Conservation (phyloP, 2,113 vertebrate genomes). For the Leucopsar rothschildi region DNA sequence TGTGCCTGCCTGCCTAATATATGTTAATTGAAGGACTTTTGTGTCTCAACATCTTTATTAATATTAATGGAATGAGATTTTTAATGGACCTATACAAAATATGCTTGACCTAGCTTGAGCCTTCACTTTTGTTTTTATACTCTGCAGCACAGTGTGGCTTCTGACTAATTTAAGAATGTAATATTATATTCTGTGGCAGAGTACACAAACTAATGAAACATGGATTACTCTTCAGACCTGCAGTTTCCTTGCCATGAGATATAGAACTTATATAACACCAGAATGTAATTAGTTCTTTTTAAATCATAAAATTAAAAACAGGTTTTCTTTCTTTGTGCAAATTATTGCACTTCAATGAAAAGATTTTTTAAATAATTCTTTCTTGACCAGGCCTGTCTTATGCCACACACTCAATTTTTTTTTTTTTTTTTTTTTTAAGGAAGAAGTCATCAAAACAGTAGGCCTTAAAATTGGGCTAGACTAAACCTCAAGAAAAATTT, state of each 20-base stretch:
- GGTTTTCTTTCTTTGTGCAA: background rate
- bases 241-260: background rate
- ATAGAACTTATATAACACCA: background rate
- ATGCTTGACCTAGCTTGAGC: constrained; percentile 52
- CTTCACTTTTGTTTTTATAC: constrained; percentile 46
- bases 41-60: constrained; percentile 58
- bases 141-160: constrained; percentile 13
- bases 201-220: constrained; percentile 24
- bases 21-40: constrained; percentile 58
- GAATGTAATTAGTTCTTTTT: background rate
- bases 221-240: background rate
- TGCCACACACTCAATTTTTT: background rate
- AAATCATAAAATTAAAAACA: background rate
- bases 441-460: background rate
- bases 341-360: background rate
- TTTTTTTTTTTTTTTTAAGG: background rate
- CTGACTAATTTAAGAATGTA: constrained; percentile 28
- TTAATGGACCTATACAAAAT: constrained; percentile 50
- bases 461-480: background rate
- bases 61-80: constrained; percentile 55
- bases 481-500: background rate
- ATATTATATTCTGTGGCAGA: constrained; percentile 30
- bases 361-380: background rate
- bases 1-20: constrained; percentile 53
- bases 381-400: background rate